A percentile compares a stretch with the other conserved stretches of the same genome.
These are phyloP conservation scores for Sialis lutaria DNA, from an alignment of 2,888 invertebrate species.

Conservation along the genomic window DNA sequence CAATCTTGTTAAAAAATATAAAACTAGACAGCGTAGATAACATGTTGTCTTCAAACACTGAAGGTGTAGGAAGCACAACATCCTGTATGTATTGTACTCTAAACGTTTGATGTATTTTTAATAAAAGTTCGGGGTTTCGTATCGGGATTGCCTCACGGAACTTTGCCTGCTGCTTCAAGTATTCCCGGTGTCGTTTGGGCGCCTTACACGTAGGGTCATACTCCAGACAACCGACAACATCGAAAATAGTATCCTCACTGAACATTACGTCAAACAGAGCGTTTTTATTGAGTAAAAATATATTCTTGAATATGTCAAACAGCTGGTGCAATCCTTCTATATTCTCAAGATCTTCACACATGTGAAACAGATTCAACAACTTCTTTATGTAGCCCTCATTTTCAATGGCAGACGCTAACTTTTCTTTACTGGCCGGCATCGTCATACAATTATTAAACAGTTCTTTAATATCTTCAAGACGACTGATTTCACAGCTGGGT, in stretches of 20 bases:
- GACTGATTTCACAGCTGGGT: slow-evolving; percentile 85
- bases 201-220: slow-evolving; percentile 81
- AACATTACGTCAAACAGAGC: slow-evolving; percentile 96
- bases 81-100: slow-evolving; percentile 99
- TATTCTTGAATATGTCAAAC: slow-evolving; percentile 96
- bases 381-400: slow-evolving; percentile 91
- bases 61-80: slow-evolving; percentile 95
- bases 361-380: slow-evolving; percentile 84
- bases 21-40: slow-evolving; percentile 94
- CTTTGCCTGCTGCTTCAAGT: slow-evolving; percentile 79
- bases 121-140: slow-evolving; percentile 80
- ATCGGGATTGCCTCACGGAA: slow-evolving; percentile 91
- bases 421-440: slow-evolving; percentile 83
- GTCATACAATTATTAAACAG: slow-evolving; percentile 75
- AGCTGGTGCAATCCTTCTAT: slow-evolving; percentile 86
- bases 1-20: slow-evolving; percentile 99
- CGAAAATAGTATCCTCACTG: slow-evolving; percentile 89
- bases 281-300: slow-evolving; percentile 96
- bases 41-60: slow-evolving; percentile 98
- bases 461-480: slow-evolving; percentile 90
- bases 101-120: slow-evolving; percentile 99
- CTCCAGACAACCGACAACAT: slow-evolving; percentile 95
- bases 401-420: slow-evolving; percentile 83
- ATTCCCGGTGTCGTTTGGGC: slow-evolving; percentile 90
- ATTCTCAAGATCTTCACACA: slow-evolving; percentile 94